Evolutionary conservation across 2,797 vertebrate species (phyloP).

Genomic region (Coreius guichenoti): DNA sequence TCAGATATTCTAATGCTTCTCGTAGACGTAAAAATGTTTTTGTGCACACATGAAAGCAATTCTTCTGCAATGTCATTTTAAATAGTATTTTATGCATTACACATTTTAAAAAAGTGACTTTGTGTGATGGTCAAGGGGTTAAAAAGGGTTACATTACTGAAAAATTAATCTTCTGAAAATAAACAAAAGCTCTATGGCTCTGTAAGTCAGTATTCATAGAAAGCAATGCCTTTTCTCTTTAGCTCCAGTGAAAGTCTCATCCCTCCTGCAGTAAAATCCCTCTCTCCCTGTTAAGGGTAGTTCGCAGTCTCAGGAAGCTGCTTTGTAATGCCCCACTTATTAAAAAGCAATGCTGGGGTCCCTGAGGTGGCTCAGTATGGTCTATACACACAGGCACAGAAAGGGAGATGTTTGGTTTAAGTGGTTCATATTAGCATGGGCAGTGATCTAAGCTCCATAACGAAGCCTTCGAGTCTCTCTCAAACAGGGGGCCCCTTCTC

Average conservation of each 20-base stretch:
- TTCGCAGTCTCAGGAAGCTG: constrained; percentile 39
- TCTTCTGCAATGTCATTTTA: too few species aligned
- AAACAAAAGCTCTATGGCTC: neutral
- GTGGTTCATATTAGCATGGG: constrained; percentile 57
- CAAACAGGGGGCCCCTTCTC: constrained; percentile 51
- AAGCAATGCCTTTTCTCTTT: constrained; percentile 9
- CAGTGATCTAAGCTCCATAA: constrained; percentile 57
- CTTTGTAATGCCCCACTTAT: constrained; percentile 54
- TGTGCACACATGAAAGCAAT: too few species aligned
- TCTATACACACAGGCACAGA: constrained; percentile 39
- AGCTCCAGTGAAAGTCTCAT: constrained; percentile 13
- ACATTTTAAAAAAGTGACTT: too few species aligned
- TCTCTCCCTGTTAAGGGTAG: constrained; percentile 19
- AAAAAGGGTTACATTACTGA: neutral
- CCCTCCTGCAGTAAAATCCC: constrained; percentile 8
- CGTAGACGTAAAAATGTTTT: neutral
- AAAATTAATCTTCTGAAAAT: neutral
- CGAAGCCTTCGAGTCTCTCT: constrained; percentile 48
- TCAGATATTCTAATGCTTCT: neutral
- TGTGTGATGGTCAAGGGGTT: neutral
- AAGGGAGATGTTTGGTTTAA: constrained; percentile 56
- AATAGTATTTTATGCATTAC: too few species aligned
- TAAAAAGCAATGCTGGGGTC: constrained; percentile 55
- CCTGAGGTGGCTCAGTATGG: constrained; percentile 41
- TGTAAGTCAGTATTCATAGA: neutral